phyloP scores from a whole-genome alignment of 2,797 vertebrate genomes.

The Anabacerthia variegaticeps region DNA sequence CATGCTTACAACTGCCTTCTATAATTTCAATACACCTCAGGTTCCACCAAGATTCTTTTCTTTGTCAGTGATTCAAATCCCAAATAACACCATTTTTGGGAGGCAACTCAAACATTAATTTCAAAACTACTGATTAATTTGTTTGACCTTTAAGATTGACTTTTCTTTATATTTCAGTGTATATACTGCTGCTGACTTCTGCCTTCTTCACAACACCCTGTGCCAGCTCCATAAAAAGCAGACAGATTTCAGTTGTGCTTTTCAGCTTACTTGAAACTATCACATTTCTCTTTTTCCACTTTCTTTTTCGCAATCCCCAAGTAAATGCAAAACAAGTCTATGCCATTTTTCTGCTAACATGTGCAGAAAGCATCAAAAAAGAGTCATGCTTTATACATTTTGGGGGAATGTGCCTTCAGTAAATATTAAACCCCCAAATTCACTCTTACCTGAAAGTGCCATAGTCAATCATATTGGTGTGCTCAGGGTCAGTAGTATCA shows the following conservation, averaged over 20 bases:
- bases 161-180: not conserved
- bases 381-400: not conserved
- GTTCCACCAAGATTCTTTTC: not conserved
- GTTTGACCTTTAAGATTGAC: not conserved
- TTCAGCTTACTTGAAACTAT: not conserved
- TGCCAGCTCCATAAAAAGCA: not conserved
- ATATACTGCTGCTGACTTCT: not conserved
- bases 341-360: not conserved
- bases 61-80: not conserved
- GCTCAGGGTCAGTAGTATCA: constrained; percentile 71
- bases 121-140: not conserved
- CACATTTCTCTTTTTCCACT: not conserved
- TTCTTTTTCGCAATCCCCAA: not conserved
- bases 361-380: not conserved
- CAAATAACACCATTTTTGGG: not conserved
- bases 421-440: not conserved
- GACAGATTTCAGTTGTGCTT: not conserved
- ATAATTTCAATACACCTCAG: not conserved
- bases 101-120: not conserved
- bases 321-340: not conserved
- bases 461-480: constrained; percentile 78
- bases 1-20: not conserved
- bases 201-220: not conserved
- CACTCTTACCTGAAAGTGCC: constrained; percentile 85
- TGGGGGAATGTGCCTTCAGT: not conserved